Percentiles rank a stretch among this genome's conserved stretches.
These are phyloP conservation scores for Drosophila bocki DNA, from an alignment of 1,140 invertebrate species.

Conservation along the genomic window DNA sequence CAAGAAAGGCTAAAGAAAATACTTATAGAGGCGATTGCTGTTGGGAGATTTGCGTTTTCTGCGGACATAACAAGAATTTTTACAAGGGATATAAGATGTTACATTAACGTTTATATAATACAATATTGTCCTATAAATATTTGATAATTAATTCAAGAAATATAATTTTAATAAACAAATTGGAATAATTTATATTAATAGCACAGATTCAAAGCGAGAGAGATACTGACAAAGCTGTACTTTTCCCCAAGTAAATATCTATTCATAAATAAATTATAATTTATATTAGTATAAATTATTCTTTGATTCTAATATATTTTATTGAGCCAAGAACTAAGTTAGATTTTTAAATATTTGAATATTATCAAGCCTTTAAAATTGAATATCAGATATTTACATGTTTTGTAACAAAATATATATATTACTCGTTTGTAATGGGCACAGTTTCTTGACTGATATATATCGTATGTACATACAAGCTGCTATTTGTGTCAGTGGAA, in stretches of 20 bases:
- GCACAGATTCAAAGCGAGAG: neutral
- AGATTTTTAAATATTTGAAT: neutral
- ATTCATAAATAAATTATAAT: neutral
- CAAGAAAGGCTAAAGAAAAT: neutral
- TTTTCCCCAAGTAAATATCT: neutral
- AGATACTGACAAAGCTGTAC: neutral
- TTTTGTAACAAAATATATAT: neutral
- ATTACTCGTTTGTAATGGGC: neutral
- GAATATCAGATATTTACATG: neutral
- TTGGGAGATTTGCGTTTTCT: neutral
- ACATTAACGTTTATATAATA: neutral
- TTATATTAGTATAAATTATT: neutral
- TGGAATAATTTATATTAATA: accelerated
- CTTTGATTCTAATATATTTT: neutral
- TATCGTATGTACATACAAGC: neutral
- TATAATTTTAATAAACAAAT: neutral
- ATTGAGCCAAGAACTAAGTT: neutral
- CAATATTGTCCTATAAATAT: neutral
- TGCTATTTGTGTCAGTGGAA: slow-evolving; percentile 29
- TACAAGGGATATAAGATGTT: neutral
- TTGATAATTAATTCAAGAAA: neutral
- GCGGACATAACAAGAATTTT: neutral
- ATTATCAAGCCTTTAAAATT: neutral
- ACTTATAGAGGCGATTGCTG: neutral
- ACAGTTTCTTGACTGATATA: neutral